Evolutionary conservation across 30 jellyfish, hydroid and myxozoan genomes (phyloP).

Genomic region (Calvadosia cruxmelitensis): DNA sequence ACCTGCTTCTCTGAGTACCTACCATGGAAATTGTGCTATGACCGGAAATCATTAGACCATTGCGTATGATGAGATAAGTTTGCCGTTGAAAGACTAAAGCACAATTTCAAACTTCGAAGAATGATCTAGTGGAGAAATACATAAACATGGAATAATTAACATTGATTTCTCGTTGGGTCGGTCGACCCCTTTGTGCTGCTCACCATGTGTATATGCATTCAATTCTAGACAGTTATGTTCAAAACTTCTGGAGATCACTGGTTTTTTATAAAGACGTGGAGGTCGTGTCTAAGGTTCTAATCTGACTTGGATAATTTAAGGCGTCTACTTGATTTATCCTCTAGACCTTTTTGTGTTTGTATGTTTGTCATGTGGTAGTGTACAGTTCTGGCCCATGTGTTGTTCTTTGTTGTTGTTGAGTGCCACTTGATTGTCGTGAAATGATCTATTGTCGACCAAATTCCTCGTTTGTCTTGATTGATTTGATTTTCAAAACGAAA

Average conservation of each 20-base stretch:
- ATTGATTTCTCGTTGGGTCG: conserved; percentile 29
- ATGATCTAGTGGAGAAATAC: conserved; percentile 1
- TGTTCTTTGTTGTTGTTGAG: background rate
- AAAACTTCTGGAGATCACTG: background rate
- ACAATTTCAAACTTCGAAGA: too few species aligned
- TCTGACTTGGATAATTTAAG: background rate
- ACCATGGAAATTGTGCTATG: too few species aligned
- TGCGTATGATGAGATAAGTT: too few species aligned
- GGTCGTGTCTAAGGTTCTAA: background rate
- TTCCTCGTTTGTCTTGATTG: too few species aligned
- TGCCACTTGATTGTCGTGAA: too few species aligned
- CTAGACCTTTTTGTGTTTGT: background rate
- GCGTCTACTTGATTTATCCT: background rate
- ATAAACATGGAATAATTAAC: conserved; percentile 4
- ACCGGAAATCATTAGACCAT: too few species aligned
- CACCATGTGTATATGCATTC: conserved; percentile 56
- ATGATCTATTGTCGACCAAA: too few species aligned
- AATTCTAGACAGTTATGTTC: conserved; percentile 41
- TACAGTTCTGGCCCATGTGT: too few species aligned
- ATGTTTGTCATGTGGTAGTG: too few species aligned
- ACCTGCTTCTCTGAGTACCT: too few species aligned
- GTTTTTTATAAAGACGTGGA: background rate
- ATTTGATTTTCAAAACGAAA: too few species aligned
- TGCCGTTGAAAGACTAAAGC: too few species aligned
- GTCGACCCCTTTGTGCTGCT: conserved; percentile 16